Evolutionary conservation across 37 sponge, comb jelly and placozoan species (phyloP), one percentile per base, ranked within the genome.

Genomic region (Beroe ovata): DNA sequence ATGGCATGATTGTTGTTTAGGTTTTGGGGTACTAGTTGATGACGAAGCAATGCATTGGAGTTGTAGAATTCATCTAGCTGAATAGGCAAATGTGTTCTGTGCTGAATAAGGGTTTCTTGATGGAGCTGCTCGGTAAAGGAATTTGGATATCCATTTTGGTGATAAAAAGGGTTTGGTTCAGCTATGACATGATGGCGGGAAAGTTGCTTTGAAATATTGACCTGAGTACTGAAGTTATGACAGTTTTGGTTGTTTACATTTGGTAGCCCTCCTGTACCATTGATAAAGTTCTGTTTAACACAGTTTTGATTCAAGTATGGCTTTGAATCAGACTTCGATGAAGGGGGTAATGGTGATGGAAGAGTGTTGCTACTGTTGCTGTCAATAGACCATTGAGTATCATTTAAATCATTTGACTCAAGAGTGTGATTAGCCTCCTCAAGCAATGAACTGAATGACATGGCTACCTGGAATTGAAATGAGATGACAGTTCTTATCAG

Each of bases 71-170:
- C 69, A 26, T 66, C 69, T 34, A 66, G 30, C 69, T 66, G 69
- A 66, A 66, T 66, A 18, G 69, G 69, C 69, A 66, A 33, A 66
- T 66, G 69, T 66, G 69, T 66, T 30, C 69, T 66, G 14, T 66
- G 69, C 35, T 66, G 69, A 32, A 66, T 37, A 66, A 66, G 16
- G 14, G 69, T 34, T 30, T 66, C 36, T 30, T 66, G 69, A 33
- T 66, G 34, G 8, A 66, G 16, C 36, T 66, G 69, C 1, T 66
- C 8, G 2, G 30, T 32, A 16, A 34, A 66, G 33, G 69, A 3
- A 32, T 66, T 66, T 34, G 25, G 35, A 32, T 34, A 32, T 19
- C 69, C 69, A 32, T 66, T 66, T 33, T 66, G 69, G 34, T 30
- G 2, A 33, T 66, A 66, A 30, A 66, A 66, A 66, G 69, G 69